Evolutionary conservation across 2,113 vertebrate species (phyloP), one percentile per base, ranked within the genome.

Genomic region (Penelope pileata): DNA sequence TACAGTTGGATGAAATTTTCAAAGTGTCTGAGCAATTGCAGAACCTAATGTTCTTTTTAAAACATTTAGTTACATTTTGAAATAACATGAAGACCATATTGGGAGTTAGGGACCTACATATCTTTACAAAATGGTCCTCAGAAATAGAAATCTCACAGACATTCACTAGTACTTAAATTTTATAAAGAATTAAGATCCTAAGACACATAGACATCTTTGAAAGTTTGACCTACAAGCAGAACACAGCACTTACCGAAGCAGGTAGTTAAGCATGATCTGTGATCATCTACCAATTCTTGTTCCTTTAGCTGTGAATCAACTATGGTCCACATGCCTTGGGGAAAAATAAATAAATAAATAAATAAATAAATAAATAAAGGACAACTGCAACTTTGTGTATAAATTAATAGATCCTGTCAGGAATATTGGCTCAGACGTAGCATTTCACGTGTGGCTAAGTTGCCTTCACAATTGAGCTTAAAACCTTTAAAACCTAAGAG

Each of bases 281-380:
- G 9, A 8, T 54, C 21, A 54, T 40, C 38, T 68, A 36, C 15
- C 2, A 43, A 1, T n/a, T 63, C 16, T 67, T 90, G 42, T 58
- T 63, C 30, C 9, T 50, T 4, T 87, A 18, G 2, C 12, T 47
- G 17, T 47, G 74, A 56, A 17, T 36, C 17, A 86, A 38, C 26
- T 78, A 12, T 51, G 50, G 9, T 34, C 23, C 10, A 26, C 0
- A 0, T 38, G 26, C n/a, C 15, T n/a, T n/a, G n/a, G n/a, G n/a
- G n/a, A n/a, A n/a, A n/a, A n/a, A n/a, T n/a, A n/a, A n/a, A 43
- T 43, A 43, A 43, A 43, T 43, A n/a, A n/a, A n/a, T 43, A 43
- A 43, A 43, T 12, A 12, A 43, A 43, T 43, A 43, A 43, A 43
- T 10, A 43, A 43, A 43, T 43, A 43, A 43, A 43, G 15, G 15